Conservation (phyloP, 2,797 vertebrate genomes). For the Epinephelus awoara region DNA sequence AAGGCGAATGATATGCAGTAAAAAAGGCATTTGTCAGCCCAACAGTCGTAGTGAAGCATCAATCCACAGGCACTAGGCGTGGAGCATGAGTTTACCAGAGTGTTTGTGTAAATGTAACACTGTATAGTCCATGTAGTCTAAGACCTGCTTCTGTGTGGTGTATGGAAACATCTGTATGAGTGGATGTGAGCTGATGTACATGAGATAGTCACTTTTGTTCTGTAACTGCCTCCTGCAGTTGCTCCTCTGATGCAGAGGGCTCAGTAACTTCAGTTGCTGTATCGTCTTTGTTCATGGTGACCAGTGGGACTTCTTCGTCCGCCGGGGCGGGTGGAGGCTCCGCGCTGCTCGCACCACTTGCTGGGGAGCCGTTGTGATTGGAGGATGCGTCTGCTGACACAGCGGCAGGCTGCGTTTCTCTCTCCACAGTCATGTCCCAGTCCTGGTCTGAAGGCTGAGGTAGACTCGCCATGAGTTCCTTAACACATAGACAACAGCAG, state of each 20-base stretch:
- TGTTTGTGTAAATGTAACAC: slow-evolving; percentile 56
- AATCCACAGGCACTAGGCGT: slow-evolving; percentile 79
- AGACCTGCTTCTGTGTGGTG: slow-evolving; percentile 47
- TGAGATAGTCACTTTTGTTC: slow-evolving; percentile 84
- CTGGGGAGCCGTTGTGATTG: slow-evolving; percentile 51
- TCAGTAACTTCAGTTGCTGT: slow-evolving; percentile 75
- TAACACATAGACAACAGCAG: slow-evolving; percentile 20
- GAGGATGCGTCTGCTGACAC: slow-evolving; percentile 48
- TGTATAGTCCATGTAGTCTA: slow-evolving; percentile 35
- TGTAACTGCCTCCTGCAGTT: slow-evolving; percentile 86
- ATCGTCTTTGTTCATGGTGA: slow-evolving; percentile 60
- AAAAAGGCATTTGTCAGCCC: slow-evolving; percentile 79
- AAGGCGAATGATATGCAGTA: slow-evolving; percentile 84
- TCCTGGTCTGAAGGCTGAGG: slow-evolving; percentile 94
- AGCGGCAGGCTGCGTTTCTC: slow-evolving; percentile 48
- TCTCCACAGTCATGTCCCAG: slow-evolving; percentile 87
- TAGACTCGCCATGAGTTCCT: slow-evolving; percentile 96
- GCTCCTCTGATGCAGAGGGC: slow-evolving; percentile 95
- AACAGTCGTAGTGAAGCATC: slow-evolving; percentile 81
- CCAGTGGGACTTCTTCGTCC: slow-evolving; percentile 56
- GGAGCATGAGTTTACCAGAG: slow-evolving; percentile 62
- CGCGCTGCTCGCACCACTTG: background rate
- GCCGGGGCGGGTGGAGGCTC: slow-evolving; percentile 33
- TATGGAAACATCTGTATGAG: slow-evolving; percentile 47
- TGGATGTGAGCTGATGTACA: slow-evolving; percentile 43